Percentiles rank a stretch among this genome's conserved stretches.
Conservation (phyloP, 1,140 invertebrate species). For the Steinernema khuongi region DNA sequence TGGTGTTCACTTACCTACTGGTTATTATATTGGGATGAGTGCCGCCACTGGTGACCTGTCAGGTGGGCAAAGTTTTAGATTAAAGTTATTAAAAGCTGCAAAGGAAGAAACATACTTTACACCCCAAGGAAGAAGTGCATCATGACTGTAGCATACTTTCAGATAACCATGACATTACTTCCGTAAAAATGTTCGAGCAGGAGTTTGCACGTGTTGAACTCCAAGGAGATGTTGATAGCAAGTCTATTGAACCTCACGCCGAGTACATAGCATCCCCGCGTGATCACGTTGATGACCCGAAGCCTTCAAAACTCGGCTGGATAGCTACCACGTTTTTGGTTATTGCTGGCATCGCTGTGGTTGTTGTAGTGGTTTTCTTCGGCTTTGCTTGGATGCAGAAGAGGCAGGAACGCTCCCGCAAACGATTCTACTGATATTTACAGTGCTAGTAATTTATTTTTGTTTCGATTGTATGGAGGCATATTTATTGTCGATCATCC, state of each 20-base stretch:
- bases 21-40: slow-evolving; percentile 86
- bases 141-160: slow-evolving; percentile 30
- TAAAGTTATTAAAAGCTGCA: slow-evolving; percentile 24
- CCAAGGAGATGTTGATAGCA: slow-evolving; percentile 40
- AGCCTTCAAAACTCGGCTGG: slow-evolving; percentile 55
- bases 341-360: slow-evolving; percentile 50
- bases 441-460: background rate
- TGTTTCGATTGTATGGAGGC: background rate
- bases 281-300: slow-evolving; percentile 49
- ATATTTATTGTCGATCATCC: background rate
- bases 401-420: slow-evolving; percentile 45
- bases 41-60: slow-evolving; percentile 89
- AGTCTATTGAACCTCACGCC: slow-evolving; percentile 48
- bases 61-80: slow-evolving; percentile 57
- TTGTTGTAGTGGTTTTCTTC: slow-evolving; percentile 49
- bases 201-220: slow-evolving; percentile 56
- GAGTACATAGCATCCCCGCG: slow-evolving; percentile 52
- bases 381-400: slow-evolving; percentile 51
- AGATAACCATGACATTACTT: slow-evolving; percentile 92
- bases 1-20: slow-evolving; percentile 83
- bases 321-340: slow-evolving; percentile 49
- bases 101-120: too few species aligned
- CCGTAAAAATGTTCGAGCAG: slow-evolving; percentile 64
- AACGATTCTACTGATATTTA: slow-evolving; percentile 49
- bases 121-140: too few species aligned